Percentiles rank a stretch among this genome's conserved stretches.
Evolutionary conservation across 1,140 invertebrate species (phyloP).

Genomic region (Drosophila fuyamai): DNA sequence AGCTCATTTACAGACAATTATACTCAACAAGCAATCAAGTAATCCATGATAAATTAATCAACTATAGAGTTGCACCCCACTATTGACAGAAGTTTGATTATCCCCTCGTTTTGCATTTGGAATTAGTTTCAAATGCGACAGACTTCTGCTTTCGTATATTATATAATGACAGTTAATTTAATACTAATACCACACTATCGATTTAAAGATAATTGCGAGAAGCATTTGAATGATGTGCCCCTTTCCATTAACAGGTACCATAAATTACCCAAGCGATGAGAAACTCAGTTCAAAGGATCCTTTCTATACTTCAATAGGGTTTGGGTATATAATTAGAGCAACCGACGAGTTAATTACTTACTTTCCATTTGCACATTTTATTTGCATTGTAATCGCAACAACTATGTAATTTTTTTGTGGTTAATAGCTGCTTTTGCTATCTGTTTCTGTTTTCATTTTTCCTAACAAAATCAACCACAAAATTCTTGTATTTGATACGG

Average conservation of each 20-base stretch:
- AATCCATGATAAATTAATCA: conserved; percentile 1
- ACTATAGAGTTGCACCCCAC: background rate
- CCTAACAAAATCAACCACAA: conserved; percentile 23
- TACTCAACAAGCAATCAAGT: background rate
- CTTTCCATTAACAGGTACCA: conserved; percentile 8
- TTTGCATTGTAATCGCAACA: conserved; percentile 5
- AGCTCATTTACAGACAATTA: too few relatives aligned
- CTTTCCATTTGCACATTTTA: conserved; percentile 40
- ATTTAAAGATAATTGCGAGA: conserved; percentile 14
- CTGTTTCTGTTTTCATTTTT: background rate
- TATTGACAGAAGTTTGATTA: conserved; percentile 7
- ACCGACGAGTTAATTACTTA: conserved; percentile 40
- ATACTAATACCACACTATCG: conserved; percentile 28
- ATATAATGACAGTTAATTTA: conserved; percentile 32
- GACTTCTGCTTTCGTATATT: background rate
- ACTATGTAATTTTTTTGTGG: conserved; percentile 24
- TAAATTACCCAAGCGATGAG: conserved; percentile 30
- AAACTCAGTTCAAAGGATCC: conserved; percentile 4
- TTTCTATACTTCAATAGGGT: background rate
- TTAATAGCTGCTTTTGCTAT: conserved; percentile 11
- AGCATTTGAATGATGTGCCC: background rate
- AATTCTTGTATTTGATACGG: conserved; percentile 43
- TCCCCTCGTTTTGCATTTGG: conserved; percentile 17
- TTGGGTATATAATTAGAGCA: conserved; percentile 38
- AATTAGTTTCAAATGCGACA: conserved; percentile 10